Conservation (phyloP, 2,113 vertebrate genomes). For the Nerophis lumbriciformis region DNA sequence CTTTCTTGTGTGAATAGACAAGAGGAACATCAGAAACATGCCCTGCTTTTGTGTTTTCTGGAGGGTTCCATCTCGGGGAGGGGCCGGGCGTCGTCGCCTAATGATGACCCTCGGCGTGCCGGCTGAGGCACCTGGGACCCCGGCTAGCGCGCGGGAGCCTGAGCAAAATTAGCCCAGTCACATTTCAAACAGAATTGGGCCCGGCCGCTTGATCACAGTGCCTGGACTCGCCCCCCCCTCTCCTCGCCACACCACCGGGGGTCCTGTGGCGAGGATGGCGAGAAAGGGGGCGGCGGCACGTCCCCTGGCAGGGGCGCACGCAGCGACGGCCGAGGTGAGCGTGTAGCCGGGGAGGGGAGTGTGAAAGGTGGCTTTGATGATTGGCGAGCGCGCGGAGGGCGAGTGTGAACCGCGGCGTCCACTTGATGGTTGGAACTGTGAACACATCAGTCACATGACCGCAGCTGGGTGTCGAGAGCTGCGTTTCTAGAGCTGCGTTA, state of each 20-base stretch:
- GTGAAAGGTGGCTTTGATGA: slow-evolving; percentile 97
- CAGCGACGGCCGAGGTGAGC: slow-evolving; percentile 91
- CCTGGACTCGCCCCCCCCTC: slow-evolving; percentile 54
- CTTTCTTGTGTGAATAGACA: too few species aligned
- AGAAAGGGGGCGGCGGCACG: slow-evolving; percentile 72
- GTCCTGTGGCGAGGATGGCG: slow-evolving; percentile 81
- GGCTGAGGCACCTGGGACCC: slow-evolving; percentile 88
- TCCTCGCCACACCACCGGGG: slow-evolving; percentile 50
- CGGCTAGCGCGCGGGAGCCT: slow-evolving; percentile 80
- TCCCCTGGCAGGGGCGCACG: slow-evolving; percentile 87
- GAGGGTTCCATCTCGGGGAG: slow-evolving; percentile 39
- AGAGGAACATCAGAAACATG: too few species aligned
- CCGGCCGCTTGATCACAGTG: slow-evolving; percentile 96
- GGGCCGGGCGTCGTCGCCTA: slow-evolving; percentile 76
- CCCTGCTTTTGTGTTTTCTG: too few species aligned
- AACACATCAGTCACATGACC: slow-evolving; percentile 18
- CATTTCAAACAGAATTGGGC: slow-evolving; percentile 99
- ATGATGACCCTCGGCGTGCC: slow-evolving; percentile 99
- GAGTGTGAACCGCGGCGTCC: slow-evolving; percentile 22
- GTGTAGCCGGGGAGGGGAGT: slow-evolving; percentile 98
- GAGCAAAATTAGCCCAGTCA: slow-evolving; percentile 99
- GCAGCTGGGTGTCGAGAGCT: too few species aligned
- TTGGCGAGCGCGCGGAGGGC: slow-evolving; percentile 87
- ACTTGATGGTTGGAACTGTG: too few species aligned
- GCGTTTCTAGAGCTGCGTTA: too few species aligned